Evolutionary conservation across 2,113 vertebrate genomes (phyloP).

Genomic region (Rhodinocichla rosea): DNA sequence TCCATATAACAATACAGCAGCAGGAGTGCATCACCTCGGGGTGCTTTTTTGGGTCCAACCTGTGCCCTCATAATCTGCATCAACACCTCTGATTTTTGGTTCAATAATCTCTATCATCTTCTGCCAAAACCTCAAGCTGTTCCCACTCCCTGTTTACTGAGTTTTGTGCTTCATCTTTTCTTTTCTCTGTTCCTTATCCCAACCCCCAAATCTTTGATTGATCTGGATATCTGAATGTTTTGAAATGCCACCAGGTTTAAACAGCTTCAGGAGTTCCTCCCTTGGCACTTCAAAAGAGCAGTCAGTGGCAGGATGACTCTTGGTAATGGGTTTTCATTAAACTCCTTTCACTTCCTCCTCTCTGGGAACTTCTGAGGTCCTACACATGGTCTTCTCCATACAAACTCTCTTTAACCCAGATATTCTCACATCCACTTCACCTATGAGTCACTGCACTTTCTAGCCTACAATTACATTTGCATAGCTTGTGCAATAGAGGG

Average conservation of each 20-base stretch:
- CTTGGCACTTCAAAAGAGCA: background rate
- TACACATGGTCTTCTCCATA: background rate
- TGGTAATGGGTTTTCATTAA: background rate
- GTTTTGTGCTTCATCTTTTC: background rate
- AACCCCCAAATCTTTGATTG: background rate
- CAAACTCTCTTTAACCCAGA: slow-evolving; percentile 42
- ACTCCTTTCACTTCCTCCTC: background rate
- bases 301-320: background rate
- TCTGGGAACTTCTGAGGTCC: slow-evolving; percentile 27
- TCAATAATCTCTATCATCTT: background rate
- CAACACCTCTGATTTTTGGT: background rate
- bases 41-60: background rate
- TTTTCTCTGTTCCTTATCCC: background rate
- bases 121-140: background rate
- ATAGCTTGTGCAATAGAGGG: slow-evolving; percentile 47
- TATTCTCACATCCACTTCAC: slow-evolving; percentile 52
- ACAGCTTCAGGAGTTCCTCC: background rate
- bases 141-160: background rate
- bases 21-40: background rate
- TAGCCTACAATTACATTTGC: slow-evolving; percentile 61
- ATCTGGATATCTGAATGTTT: background rate
- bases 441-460: slow-evolving; percentile 57
- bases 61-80: background rate
- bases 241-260: background rate
- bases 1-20: background rate